phyloP scores from a whole-genome alignment of 2,888 invertebrate genomes.

The Oxycera nigricornis region DNA sequence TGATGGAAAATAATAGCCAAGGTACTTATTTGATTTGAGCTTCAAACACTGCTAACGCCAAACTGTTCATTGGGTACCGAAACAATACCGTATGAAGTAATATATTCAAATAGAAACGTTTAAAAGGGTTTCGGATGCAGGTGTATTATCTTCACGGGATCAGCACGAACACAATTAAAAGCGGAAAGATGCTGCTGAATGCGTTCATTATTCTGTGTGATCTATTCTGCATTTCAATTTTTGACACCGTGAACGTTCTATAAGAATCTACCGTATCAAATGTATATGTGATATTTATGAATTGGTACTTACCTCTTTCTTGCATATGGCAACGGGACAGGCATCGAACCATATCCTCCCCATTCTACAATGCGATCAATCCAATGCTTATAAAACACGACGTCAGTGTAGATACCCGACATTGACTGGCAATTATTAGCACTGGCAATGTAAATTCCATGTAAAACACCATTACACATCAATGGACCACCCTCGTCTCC shows the following conservation, averaged over 20 bases:
- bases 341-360: not conserved
- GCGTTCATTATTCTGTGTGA: no score
- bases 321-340: constrained; percentile 10
- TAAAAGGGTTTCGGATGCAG: no score
- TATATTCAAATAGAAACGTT: no score
- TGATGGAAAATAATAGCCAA: no score
- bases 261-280: not conserved
- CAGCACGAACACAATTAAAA: no score
- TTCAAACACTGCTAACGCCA: no score
- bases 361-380: constrained; percentile 8
- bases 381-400: constrained; percentile 27
- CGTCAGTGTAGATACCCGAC: constrained; percentile 19
- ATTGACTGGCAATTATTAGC: constrained; percentile 18
- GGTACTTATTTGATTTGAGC: no score
- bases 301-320: not conserved
- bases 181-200: no score
- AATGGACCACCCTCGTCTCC: constrained; percentile 16
- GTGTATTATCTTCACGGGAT: no score
- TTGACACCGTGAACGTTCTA: not conserved
- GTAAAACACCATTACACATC: constrained; percentile 16
- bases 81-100: no score
- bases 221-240: no score
- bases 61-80: no score
- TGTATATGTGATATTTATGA: not conserved
- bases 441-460: constrained; percentile 22